Evolutionary conservation across 1,140 invertebrate genomes (phyloP), one percentile per base, ranked within the genome.

Genomic region (Heliconius congener): DNA sequence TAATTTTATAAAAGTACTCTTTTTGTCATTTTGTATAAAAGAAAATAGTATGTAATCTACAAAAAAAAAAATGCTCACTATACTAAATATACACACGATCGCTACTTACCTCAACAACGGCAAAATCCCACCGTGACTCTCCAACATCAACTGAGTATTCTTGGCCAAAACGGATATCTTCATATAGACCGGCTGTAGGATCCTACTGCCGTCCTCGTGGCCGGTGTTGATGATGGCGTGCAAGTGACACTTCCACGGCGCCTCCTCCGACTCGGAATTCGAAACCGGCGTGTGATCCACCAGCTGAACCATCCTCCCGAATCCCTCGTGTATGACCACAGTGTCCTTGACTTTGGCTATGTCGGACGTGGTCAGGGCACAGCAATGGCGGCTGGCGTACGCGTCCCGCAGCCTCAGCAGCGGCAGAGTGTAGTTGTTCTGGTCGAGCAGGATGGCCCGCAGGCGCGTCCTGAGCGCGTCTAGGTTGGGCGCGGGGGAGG

Each of bases 371-470:
- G 96, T 97, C 3, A 98, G 95, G 0, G 97, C 96, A 72, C 96
- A 96, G 89, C 97, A 96, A 86, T 97, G 98, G 66, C 97, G 96
- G 85, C 96, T 96, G 81, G 98, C 97, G 93, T 97, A 98, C 78
- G 98, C 95, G 88, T 98, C 97, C 27, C 97, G 95, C 80, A 98
- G 96, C 86, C 97, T 96, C 81, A 98, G 96, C 1, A 98, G 93
- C 0, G 97, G 97, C 70, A 98, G 93, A 77, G 95, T 95, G 81
- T 97, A 95, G 1, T 96, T 96, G 42, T 97, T 96, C 39, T 97
- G 97, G 86, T 98, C 95, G 76, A 96, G 94, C 1, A 96, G 85
- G 4, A 94, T 93, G n/a, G 91, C 91, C 8, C 93, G 81, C 0
- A 94, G 87, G 0, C 93, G 81, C 0, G 89, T 95, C 16, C 96